Base-by-base conservation (phyloP, 1,140 invertebrate genomes). In the Dysdera silvatica region DNA sequence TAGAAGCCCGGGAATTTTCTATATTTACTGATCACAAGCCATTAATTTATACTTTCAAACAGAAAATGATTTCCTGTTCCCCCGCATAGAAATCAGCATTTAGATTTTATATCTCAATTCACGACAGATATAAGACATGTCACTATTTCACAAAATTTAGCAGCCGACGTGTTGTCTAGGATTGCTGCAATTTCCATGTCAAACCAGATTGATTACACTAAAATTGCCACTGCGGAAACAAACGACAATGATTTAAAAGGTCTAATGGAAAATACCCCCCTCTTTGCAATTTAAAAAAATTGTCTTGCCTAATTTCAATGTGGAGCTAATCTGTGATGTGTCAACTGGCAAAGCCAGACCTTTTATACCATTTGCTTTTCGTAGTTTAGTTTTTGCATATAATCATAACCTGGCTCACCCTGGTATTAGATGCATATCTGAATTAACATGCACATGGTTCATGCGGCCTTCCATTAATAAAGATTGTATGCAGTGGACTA, bases 101-200 rank as follows among this genome's bases (percentile, higher is more conserved):
- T 78, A 0, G 71, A 77, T 56, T 74, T 65, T 26, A 75, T 79
- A 8, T 62, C 69, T 0, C 74, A 76, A 66, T 77, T 73, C 59
- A 72, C 73, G 0, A 74, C 72, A 0, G 65, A 75, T 26, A 74
- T 78, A 33, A 31, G 61, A 18, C 71, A 77, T 63, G 67, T 79
- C 18, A 16, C 67, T 3, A 76, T 77, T 14, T 49, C 60, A 1
- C 63, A 72, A 3, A 79, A 79, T 48, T 41, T 56, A 24, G 24
- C 33, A 29, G 64, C 64, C 3, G 64, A 66, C 61, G 31, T 57
- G 3, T 28, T 64, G 31, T 65, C 63, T 4, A 29, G 59, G 5
- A 58, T 65, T 6, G 24, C 18, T 32, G 5, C 29, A n/a, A 26
- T 61, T 7, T 10, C 20, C 8, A 8, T 53, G 8, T 32, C 24